A percentile compares a stretch with the other conserved stretches of the same genome.
Conservation (phyloP, 2,113 vertebrate genomes). For the Alouatta palliata region DNA sequence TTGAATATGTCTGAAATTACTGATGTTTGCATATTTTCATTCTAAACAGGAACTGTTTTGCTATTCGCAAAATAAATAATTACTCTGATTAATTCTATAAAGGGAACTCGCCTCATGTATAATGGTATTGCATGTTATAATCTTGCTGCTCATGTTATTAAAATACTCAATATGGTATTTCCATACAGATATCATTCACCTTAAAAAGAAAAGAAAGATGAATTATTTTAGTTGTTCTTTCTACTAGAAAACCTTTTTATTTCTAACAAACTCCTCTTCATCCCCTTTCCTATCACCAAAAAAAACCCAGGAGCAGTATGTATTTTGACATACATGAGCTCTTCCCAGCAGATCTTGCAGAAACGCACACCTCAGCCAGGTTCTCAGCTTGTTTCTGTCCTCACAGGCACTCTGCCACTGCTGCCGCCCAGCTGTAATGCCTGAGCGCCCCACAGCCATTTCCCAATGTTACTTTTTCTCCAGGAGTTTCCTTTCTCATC, state of each 20-base stretch:
- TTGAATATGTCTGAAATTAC: conserved; percentile 33
- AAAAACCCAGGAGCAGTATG: not conserved
- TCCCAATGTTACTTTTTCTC: not conserved
- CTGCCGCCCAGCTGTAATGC: not conserved
- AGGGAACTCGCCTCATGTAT: not conserved
- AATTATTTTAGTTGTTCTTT: conserved; percentile 11
- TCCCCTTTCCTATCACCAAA: not conserved
- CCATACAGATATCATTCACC: not conserved
- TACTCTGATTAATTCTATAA: conserved; percentile 17
- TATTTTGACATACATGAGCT: not conserved
- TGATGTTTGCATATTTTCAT: not conserved
- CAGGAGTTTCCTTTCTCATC: not conserved
- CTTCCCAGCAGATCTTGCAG: not conserved
- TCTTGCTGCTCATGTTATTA: not conserved
- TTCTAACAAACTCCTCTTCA: not conserved
- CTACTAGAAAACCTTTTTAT: conserved; percentile 4
- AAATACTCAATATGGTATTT: not conserved
- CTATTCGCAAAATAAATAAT: conserved; percentile 26
- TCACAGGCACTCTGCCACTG: fast-evolving
- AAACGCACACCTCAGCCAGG: no score
- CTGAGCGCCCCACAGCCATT: not conserved
- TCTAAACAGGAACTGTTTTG: conserved; percentile 2
- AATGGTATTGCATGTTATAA: not conserved
- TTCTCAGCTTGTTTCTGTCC: not conserved
- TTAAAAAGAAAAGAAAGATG: not conserved